Conservation (phyloP, 2,113 vertebrate genomes). For the Heterotilapia buettikoferi region DNA sequence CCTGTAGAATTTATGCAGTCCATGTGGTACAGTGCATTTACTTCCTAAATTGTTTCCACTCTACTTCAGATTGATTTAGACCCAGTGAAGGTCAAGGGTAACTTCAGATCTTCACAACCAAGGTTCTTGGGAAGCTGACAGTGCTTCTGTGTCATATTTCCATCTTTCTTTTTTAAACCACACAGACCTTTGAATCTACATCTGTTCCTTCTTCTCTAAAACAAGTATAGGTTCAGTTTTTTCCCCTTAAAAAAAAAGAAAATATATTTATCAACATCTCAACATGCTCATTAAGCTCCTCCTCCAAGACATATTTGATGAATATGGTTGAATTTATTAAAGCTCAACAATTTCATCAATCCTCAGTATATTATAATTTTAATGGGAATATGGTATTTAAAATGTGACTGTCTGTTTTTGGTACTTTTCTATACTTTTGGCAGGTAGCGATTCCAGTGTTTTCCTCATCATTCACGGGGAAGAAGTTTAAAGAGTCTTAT, state of each 20-base stretch:
- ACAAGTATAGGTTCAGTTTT: background rate
- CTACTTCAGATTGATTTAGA: constrained; percentile 5
- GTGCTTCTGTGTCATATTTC: background rate
- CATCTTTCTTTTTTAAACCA: background rate
- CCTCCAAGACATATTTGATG: fast-evolving
- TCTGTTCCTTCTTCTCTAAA: background rate
- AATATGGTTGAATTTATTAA: background rate
- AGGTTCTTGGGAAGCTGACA: background rate
- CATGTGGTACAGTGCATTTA: constrained; percentile 87
- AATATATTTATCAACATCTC: background rate
- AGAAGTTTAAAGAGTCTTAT: background rate
- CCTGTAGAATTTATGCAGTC: constrained; percentile 84
- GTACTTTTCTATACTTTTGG: background rate
- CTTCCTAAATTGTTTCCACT: constrained; percentile 62
- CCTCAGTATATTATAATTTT: background rate
- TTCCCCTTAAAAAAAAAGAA: background rate
- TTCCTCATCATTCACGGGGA: background rate
- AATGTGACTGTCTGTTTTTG: background rate
- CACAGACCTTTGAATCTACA: background rate
- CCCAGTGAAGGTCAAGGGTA: background rate
- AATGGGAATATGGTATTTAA: background rate
- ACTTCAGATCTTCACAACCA: background rate
- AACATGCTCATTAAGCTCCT: background rate
- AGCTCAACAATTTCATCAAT: background rate
- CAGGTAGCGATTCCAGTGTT: background rate